A percentile compares a stretch with the other conserved stretches of the same genome.
phyloP scores from a whole-genome alignment of 2,888 invertebrate genomes.

The Xylota segnis region DNA sequence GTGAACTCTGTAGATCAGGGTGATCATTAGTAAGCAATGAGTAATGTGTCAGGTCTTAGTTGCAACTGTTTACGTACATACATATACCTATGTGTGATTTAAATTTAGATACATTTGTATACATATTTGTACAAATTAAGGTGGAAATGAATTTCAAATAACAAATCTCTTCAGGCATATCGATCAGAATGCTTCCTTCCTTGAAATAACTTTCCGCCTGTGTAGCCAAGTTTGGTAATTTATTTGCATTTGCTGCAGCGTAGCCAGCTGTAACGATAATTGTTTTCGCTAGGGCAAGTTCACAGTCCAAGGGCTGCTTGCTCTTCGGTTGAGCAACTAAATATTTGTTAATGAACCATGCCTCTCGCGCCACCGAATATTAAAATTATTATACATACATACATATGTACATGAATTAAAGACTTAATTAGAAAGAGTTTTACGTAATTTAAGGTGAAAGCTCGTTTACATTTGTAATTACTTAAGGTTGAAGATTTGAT shows the following conservation, averaged over 20 bases:
- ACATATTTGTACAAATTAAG: not conserved
- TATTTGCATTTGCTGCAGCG: not conserved
- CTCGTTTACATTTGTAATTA: no score
- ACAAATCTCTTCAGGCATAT: not conserved
- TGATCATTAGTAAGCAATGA: not conserved
- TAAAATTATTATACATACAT: no score
- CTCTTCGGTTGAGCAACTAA: no score
- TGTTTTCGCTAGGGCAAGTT: constrained; percentile 1
- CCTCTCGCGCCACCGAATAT: no score
- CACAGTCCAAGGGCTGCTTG: not conserved
- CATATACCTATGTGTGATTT: not conserved
- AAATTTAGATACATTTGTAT: not conserved
- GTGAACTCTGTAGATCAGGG: constrained; percentile 17
- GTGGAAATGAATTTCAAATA: constrained; percentile 9
- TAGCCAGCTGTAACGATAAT: not conserved
- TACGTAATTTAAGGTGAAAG: no score
- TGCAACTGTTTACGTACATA: not conserved
- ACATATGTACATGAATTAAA: no score
- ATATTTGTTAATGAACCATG: no score
- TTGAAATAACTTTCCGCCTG: not conserved
- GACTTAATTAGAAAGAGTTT: no score
- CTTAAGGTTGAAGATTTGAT: no score
- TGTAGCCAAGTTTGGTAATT: not conserved
- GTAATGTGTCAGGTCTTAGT: no score
- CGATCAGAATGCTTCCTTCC: constrained; percentile 3